These are phyloP conservation scores for Poecilus cupreus DNA, from an alignment of 2,888 invertebrate species.

Conservation along the genomic window DNA sequence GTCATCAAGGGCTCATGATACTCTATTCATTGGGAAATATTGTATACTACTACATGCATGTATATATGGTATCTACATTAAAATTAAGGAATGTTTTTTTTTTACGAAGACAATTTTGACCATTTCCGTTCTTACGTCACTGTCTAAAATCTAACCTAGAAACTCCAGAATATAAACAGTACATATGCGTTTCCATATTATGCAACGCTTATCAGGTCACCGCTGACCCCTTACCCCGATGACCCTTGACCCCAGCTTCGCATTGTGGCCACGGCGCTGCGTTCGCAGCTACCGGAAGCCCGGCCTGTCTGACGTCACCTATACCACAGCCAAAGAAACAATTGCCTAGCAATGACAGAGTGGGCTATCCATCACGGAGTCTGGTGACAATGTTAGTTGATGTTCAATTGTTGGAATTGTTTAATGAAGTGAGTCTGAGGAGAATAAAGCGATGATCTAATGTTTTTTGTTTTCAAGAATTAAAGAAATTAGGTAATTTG, in stretches of 20 bases:
- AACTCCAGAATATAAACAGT: too few species aligned
- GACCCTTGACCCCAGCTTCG: conserved; percentile 29
- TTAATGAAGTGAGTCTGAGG: conserved; percentile 5
- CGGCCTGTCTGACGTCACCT: conserved; percentile 34
- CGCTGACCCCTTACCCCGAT: neutral
- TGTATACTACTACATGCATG: too few species aligned
- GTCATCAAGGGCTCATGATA: too few species aligned
- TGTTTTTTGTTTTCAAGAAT: neutral
- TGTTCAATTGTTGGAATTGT: conserved; percentile 11
- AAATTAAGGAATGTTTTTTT: too few species aligned
- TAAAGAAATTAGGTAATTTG: conserved; percentile 35
- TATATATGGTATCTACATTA: too few species aligned
- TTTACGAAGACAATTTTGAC: too few species aligned
- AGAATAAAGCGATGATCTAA: conserved; percentile 32
- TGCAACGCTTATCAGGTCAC: conserved; percentile 17
- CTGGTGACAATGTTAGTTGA: conserved; percentile 27
- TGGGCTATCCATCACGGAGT: conserved; percentile 8
- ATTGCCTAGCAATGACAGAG: conserved; percentile 26
- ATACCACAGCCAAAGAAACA: conserved; percentile 7
- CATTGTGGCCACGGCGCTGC: conserved; percentile 30
- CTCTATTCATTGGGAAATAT: too few species aligned
- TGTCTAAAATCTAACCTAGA: too few species aligned
- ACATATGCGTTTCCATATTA: neutral
- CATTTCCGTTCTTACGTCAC: too few species aligned
- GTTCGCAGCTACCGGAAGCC: conserved; percentile 39